phyloP scores from a whole-genome alignment of 2,113 vertebrate species.

The Ifrita kowaldi region DNA sequence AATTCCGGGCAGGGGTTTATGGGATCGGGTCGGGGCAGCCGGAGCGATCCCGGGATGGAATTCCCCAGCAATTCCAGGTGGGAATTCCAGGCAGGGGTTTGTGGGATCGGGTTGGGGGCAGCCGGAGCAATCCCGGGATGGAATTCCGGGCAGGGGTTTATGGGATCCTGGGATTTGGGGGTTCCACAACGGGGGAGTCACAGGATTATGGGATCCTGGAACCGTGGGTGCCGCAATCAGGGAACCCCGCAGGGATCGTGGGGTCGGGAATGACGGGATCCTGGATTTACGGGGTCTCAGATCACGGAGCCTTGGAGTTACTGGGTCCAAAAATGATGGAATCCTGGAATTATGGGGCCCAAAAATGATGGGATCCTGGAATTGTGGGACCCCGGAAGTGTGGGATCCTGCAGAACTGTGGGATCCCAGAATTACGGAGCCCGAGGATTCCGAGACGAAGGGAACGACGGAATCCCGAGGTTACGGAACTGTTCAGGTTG shows the following conservation, averaged over 20 bases:
- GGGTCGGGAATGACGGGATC: neutral
- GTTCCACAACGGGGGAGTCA: accelerated
- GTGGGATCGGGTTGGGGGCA: no score
- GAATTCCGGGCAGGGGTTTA: neutral
- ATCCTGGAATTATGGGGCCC: neutral
- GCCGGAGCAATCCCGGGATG: no score
- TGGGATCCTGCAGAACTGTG: no score
- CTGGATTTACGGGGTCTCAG: neutral
- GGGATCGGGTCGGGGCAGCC: no score
- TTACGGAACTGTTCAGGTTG: accelerated
- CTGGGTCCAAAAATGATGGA: accelerated
- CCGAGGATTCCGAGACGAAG: accelerated
- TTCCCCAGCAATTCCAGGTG: neutral
- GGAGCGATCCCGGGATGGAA: no score
- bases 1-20: neutral
- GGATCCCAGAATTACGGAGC: neutral
- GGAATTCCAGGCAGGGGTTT: neutral
- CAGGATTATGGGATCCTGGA: neutral
- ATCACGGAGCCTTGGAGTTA: no score
- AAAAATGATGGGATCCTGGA: neutral
- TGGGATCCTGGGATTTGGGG: neutral
- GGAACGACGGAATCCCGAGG: accelerated
- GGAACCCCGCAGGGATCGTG: accelerated
- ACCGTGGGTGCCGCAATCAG: accelerated
- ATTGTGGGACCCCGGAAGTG: neutral